Evolutionary conservation across 2,797 vertebrate genomes (phyloP), one percentile per base, ranked within the genome.

Genomic region (Labroides dimidiatus): DNA sequence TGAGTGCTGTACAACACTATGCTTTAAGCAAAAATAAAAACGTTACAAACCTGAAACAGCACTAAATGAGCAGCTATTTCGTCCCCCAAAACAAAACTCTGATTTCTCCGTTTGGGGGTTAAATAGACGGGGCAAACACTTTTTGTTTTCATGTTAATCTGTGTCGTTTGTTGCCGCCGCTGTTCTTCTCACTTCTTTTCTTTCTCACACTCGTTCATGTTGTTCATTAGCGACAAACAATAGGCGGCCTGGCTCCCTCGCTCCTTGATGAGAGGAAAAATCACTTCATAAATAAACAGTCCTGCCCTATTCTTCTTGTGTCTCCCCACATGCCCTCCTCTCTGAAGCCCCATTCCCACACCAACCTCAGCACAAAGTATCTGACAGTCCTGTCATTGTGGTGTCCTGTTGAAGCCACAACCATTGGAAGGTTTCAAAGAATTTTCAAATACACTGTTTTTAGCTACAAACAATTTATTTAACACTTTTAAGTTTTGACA

Each of bases 151-250:
- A 69, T 64, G 54, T 81, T 84, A 72, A 77, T 79, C 51, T 13
- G 47, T 53, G 58, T 80, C 43, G 49, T 80, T 82, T 86, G 81
- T 79, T 64, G 69, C 66, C 12, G 55, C 71, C 48, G 44, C 66
- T 57, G 13, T 67, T 78, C 67, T 66, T 66, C 75, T 64, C 67
- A 64, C 64, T 74, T 87, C 77, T 64, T 80, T 86, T 76, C 68
- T 79, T 79, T 78, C 83, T 82, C 88, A 83, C 82, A 87, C 88
- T 92, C 85, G 78, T 87, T 88, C 81, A 89, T 70, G 75, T 84
- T 87, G 60, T 86, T 87, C 86, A 89, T 77, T 60, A 75, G 86
- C 65, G 81, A 74, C 81, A 67, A 75, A 60, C 37, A 90, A 88
- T 70, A 53, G 65, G 64, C 12, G 19, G 1, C 12, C 72, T 66